These are phyloP conservation scores for Andrena flavipes DNA, from an alignment of 2,888 invertebrate species.

Conservation along the genomic window DNA sequence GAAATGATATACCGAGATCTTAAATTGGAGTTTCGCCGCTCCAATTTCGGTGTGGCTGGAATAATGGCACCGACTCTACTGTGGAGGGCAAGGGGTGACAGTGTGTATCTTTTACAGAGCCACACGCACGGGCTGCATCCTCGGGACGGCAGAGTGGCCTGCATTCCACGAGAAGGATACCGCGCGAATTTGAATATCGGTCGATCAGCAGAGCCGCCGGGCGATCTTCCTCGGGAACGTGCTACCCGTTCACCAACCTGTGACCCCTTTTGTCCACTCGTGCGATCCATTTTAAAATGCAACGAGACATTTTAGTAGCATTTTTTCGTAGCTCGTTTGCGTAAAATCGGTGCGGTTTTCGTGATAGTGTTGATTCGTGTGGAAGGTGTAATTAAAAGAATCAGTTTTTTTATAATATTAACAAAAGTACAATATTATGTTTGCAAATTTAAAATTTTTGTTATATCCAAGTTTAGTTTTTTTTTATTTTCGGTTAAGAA, in stretches of 20 bases:
- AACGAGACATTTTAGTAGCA: constrained; percentile 23
- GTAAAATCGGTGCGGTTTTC: neutral
- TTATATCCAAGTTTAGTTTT: no score
- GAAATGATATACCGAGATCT: constrained; percentile 47
- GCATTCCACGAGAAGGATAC: constrained; percentile 72
- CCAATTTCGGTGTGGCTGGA: constrained; percentile 50
- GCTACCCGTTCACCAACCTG: constrained; percentile 63
- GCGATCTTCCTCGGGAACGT: constrained; percentile 59
- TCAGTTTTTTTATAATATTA: no score
- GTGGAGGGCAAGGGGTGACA: constrained; percentile 31
- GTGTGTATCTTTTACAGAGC: constrained; percentile 35
- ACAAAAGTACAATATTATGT: no score
- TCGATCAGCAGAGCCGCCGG: constrained; percentile 65
- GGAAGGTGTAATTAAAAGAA: neutral
- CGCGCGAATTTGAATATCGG: constrained; percentile 77
- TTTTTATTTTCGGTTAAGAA: no score
- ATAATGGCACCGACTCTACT: constrained; percentile 30
- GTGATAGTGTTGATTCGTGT: neutral
- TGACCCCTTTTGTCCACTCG: constrained; percentile 59
- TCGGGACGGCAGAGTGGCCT: constrained; percentile 63
- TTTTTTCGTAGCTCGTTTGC: constrained; percentile 31
- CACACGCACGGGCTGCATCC: constrained; percentile 44
- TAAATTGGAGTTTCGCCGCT: constrained; percentile 58
- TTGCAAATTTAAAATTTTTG: no score
- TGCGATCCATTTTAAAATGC: constrained; percentile 47